Conservation (phyloP, 2,797 vertebrate species). For the Craterocephalus amniculus region DNA sequence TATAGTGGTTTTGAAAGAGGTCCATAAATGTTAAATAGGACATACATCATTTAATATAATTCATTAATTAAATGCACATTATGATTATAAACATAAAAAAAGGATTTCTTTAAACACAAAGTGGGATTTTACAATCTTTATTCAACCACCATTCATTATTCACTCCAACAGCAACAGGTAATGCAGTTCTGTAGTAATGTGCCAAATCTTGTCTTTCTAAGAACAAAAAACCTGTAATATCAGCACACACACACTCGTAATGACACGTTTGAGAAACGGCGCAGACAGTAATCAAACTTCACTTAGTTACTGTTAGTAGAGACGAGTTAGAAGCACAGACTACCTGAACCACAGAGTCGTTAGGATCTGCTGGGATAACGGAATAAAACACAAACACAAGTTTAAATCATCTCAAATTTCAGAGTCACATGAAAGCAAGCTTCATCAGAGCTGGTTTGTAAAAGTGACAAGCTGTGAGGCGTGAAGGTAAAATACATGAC, state of each 20-base stretch:
- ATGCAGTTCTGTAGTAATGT: constrained; percentile 27
- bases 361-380: constrained; percentile 17
- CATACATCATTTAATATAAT: too few relatives aligned
- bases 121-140: constrained; percentile 35
- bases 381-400: constrained; percentile 28
- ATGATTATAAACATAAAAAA: too few relatives aligned
- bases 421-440: constrained; percentile 15
- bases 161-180: constrained; percentile 38
- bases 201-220: constrained; percentile 9
- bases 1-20: too few relatives aligned
- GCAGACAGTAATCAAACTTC: neutral
- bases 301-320: constrained; percentile 13
- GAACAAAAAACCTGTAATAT: constrained; percentile 1
- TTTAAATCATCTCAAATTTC: constrained; percentile 30
- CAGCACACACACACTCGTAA: constrained; percentile 17
- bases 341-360: constrained; percentile 26
- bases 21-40: too few relatives aligned
- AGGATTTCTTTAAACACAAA: too few relatives aligned
- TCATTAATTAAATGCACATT: too few relatives aligned
- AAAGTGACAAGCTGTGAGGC: constrained; percentile 21
- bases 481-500: constrained; percentile 22
- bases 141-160: constrained; percentile 40
- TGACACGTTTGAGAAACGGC: constrained; percentile 22
- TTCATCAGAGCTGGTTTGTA: constrained; percentile 38
- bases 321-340: constrained; percentile 22